phyloP scores from a whole-genome alignment of 1,140 invertebrate species.

The Drosophila ercepeae region DNA sequence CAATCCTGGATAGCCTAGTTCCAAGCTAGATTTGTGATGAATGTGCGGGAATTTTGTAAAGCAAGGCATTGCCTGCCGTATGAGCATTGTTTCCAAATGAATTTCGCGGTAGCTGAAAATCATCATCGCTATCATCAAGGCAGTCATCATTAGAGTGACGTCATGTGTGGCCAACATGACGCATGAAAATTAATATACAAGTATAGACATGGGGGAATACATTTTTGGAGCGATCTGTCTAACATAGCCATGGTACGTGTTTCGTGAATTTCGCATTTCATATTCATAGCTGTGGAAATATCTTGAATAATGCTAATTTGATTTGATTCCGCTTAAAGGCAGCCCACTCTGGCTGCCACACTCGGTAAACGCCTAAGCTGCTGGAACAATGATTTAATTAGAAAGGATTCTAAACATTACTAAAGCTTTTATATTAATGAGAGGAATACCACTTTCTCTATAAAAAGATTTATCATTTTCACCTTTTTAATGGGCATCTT shows the following conservation, averaged over 20 bases:
- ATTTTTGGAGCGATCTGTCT: constrained; percentile 9
- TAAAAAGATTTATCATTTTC: no score
- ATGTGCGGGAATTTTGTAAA: constrained; percentile 45
- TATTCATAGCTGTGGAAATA: constrained; percentile 56
- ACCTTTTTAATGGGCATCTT: no score
- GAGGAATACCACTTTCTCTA: no score
- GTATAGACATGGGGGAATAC: constrained; percentile 6
- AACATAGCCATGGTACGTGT: constrained; percentile 29
- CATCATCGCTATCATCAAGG: constrained; percentile 19
- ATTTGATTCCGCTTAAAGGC: constrained; percentile 13
- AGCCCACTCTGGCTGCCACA: constrained; percentile 1
- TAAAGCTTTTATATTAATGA: no score
- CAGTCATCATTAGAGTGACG: constrained; percentile 48
- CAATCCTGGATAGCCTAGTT: no score
- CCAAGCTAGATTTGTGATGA: constrained; percentile 45
- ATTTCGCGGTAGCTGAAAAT: constrained; percentile 20
- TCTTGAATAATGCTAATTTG: constrained; percentile 64
- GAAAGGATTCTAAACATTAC: background rate
- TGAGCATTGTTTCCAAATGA: constrained; percentile 33
- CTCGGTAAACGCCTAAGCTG: background rate
- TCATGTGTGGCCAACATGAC: constrained; percentile 57
- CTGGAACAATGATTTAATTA: background rate
- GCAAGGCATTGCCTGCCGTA: constrained; percentile 24
- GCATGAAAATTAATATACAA: constrained; percentile 53
- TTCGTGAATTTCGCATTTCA: constrained; percentile 43